phyloP scores from a whole-genome alignment of 2,113 vertebrate species.

The Sminthopsis crassicaudata region DNA sequence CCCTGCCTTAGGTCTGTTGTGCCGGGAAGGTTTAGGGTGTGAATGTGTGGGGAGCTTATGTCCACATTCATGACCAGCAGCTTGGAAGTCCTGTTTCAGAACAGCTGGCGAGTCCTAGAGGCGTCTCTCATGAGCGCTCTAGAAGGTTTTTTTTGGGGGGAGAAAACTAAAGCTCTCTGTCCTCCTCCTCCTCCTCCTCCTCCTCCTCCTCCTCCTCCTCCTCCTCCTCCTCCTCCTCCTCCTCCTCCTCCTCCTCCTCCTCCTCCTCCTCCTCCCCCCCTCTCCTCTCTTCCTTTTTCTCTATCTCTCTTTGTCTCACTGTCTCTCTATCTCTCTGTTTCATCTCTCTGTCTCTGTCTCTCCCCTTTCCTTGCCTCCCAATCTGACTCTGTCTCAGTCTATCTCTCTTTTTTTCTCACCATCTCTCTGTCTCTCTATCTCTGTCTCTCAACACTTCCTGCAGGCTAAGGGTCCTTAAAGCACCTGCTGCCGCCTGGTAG shows the following conservation, averaged over 20 bases:
- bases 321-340: not conserved
- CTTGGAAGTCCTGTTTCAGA: not conserved
- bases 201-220: no score
- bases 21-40: not conserved
- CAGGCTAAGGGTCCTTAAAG: not conserved
- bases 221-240: no score
- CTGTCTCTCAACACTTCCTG: not conserved
- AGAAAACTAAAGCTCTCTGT: not conserved
- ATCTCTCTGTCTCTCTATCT: no score
- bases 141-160: not conserved
- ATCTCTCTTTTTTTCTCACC: no score
- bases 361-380: no score
- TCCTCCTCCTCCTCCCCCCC: not conserved
- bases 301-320: no score
- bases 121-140: not conserved
- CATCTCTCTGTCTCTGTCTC: no score
- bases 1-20: not conserved
- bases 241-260: no score
- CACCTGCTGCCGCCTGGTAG: no score
- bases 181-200: not conserved
- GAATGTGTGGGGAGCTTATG: not conserved
- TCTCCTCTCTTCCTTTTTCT: no score
- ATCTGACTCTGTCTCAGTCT: no score
- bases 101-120: not conserved
- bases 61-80: not conserved